These are phyloP conservation scores for Sycophaga agraensis DNA, from an alignment of 1,140 invertebrate genomes.

Conservation along the genomic window DNA sequence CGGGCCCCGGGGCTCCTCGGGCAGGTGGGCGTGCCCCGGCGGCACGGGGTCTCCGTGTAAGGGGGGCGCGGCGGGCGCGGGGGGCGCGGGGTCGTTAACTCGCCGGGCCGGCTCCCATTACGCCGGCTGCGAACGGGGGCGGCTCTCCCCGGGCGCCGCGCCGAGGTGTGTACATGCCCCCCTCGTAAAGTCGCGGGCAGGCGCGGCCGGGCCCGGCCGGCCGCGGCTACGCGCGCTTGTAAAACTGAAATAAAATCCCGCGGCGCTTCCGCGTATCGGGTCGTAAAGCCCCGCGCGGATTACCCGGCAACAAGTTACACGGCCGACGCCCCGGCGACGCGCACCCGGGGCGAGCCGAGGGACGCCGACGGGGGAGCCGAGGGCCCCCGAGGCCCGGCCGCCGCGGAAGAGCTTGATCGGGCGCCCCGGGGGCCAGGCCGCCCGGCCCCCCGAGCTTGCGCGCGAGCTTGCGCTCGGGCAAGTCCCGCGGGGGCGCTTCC, in stretches of 20 bases:
- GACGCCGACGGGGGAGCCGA: too few species aligned
- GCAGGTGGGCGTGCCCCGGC: too few species aligned
- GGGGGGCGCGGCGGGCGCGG: too few species aligned
- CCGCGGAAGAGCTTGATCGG: constrained; percentile 1
- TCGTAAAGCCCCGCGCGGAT: constrained; percentile 4
- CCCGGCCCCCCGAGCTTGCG: neutral
- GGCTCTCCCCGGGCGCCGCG: constrained; percentile 5
- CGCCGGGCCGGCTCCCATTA: constrained; percentile 19
- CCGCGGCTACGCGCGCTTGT: constrained; percentile 15
- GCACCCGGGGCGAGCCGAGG: too few species aligned
- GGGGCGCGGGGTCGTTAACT: constrained; percentile 18
- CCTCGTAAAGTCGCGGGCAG: constrained; percentile 22
- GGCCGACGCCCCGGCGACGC: neutral
- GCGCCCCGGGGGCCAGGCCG: too few species aligned
- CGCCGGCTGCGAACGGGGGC: constrained; percentile 20
- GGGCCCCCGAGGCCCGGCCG: too few species aligned
- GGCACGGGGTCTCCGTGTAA: too few species aligned
- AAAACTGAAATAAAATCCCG: constrained; percentile 25
- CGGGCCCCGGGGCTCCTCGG: too few species aligned
- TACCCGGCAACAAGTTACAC: constrained; percentile 24
- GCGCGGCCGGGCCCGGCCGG: neutral
- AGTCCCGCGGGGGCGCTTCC: neutral
- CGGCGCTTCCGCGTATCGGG: constrained; percentile 16
- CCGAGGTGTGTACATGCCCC: constrained; percentile 1
- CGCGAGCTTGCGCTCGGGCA: neutral